Evolutionary conservation across 2,888 invertebrate genomes (phyloP), one percentile per base, ranked within the genome.

Genomic region (Lycaena phlaeas): DNA sequence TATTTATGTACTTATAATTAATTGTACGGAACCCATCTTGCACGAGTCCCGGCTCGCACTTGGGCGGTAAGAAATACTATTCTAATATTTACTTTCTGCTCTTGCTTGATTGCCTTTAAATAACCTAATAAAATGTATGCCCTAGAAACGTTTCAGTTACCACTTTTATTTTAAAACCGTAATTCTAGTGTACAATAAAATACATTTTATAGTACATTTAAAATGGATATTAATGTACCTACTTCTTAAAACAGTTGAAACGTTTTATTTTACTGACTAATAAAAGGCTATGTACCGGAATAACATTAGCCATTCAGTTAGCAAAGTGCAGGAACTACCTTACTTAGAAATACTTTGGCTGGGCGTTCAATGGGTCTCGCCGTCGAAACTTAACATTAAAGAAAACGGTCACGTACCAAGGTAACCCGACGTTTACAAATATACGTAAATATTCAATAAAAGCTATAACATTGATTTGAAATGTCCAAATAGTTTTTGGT

Each of bases 281-380:
- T 34, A 34, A 34, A 34, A 34, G 7, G 22, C 22, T 5, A 22
- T 34, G 22, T 11, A 34, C 22, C 18, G 7, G 9, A 22, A 34
- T 11, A 22, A 18, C 34, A 34, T 34, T 34, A 34, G 34, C 34
- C 34, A 34, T 34, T 34, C 34, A 34, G 34, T 34, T 34, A 22
- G 22, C 34, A 34, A 18, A 34, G 34, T 22, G 34, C 34, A 34
- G 34, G 34, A 22, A 18, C 34, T 12, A 22, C n/a, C n/a, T n/a
- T n/a, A n/a, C 30, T 30, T 15, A 30, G 30, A 15, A 30, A 30
- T 30, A 30, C 22, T 34, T 34, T 18, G 18, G 31, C 15, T 17
- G 31, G 11, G 34, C 22, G 34, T 18, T 17, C 18, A 34, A 34
- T 34, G 34, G 34, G 15, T 10, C 2, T 30, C 11, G 22, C 34